phyloP scores from a whole-genome alignment of 2,797 vertebrate genomes.

The Acipenser oxyrinchus region DNA sequence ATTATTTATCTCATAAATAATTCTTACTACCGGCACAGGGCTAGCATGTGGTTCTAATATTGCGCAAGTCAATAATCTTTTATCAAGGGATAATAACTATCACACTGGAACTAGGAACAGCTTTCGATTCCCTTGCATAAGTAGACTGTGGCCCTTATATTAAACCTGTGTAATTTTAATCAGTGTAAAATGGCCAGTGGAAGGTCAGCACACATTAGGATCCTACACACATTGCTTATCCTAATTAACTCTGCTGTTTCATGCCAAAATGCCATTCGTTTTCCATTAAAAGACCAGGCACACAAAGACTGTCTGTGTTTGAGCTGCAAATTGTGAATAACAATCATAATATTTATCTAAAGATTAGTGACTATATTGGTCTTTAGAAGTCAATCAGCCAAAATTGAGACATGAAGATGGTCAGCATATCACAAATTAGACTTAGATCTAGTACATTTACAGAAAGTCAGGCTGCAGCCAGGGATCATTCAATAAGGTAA shows the following conservation, averaged over 20 bases:
- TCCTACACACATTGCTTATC: conserved; percentile 57
- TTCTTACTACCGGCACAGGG: conserved; percentile 43
- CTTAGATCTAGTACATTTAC: conserved; percentile 28
- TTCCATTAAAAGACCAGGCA: conserved; percentile 63
- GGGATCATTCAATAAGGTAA: conserved; percentile 20
- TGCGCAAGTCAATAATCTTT: conserved; percentile 62
- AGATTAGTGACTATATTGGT: conserved; percentile 51
- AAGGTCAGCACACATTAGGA: conserved; percentile 48
- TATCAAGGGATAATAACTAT: conserved; percentile 62
- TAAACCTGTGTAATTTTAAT: conserved; percentile 60
- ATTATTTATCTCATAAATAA: conserved; percentile 66
- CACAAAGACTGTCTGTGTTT: conserved; percentile 27
- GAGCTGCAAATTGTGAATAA: conserved; percentile 50
- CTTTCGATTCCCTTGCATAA: conserved; percentile 34
- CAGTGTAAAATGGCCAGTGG: conserved; percentile 48
- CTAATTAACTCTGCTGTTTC: conserved; percentile 61
- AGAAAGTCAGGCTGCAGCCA: conserved; percentile 19
- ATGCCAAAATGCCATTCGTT: conserved; percentile 65
- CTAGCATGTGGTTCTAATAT: conserved; percentile 48
- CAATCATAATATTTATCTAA: conserved; percentile 47
- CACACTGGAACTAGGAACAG: conserved; percentile 37
- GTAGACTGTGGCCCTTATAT: conserved; percentile 49
- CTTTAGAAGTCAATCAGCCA: conserved; percentile 7
- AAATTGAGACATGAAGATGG: conserved; percentile 31
- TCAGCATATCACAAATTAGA: conserved; percentile 21